phyloP scores from a whole-genome alignment of 1,140 invertebrate genomes.

The Drosophila guanche region DNA sequence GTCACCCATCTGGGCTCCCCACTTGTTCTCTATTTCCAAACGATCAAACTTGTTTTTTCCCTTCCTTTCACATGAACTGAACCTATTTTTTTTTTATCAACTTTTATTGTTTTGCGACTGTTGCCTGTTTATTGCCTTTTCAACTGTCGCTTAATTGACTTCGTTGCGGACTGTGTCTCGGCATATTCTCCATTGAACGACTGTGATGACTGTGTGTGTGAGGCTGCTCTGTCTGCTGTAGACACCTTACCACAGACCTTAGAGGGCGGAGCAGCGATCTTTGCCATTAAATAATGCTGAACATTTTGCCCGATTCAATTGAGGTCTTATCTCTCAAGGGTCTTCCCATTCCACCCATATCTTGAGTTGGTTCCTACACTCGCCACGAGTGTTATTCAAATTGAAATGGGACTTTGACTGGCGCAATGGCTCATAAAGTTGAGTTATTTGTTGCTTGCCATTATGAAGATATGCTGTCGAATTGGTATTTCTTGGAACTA shows the following conservation, averaged over 20 bases:
- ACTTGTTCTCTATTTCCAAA: conserved; percentile 28
- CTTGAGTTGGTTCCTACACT: background rate
- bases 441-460: conserved; percentile 3
- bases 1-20: background rate
- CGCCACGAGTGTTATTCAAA: conserved; percentile 2
- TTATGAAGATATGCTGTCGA: conserved; percentile 6
- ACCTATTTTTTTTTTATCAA: conserved; percentile 63
- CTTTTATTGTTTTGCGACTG: conserved; percentile 77
- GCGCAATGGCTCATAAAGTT: conserved; percentile 37
- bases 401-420: conserved; percentile 28
- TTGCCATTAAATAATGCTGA: conserved; percentile 5
- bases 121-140: conserved; percentile 69
- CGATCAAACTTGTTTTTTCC: conserved; percentile 69
- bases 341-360: conserved; percentile 10
- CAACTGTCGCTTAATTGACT: conserved; percentile 79
- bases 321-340: conserved; percentile 39
- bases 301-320: conserved; percentile 6
- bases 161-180: conserved; percentile 33
- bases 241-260: conserved; percentile 19
- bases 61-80: conserved; percentile 15
- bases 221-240: background rate
- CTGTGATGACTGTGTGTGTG: conserved; percentile 14
- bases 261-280: too few species aligned
- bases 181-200: conserved; percentile 4
- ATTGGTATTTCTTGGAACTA: too few species aligned